Evolutionary conservation across 2,888 invertebrate genomes (phyloP).

Genomic region (Cenopis cana): DNA sequence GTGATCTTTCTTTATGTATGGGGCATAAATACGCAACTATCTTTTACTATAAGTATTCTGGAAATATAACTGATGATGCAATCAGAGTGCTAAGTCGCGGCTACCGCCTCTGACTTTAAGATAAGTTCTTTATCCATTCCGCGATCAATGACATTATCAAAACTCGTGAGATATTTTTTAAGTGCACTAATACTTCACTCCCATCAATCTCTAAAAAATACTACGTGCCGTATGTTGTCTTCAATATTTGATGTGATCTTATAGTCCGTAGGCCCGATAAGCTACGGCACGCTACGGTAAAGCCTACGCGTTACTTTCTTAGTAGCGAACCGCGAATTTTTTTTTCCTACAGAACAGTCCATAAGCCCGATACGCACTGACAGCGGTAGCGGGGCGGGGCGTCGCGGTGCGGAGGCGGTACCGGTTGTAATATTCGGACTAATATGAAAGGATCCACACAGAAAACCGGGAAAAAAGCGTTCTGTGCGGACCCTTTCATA

Average conservation of each 20-base stretch:
- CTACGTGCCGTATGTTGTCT: constrained; percentile 2
- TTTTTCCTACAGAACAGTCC: too few species aligned
- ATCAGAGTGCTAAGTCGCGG: not conserved
- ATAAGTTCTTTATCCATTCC: constrained; percentile 42
- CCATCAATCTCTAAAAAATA: constrained; percentile 12
- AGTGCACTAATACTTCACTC: constrained; percentile 9
- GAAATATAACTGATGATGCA: not conserved
- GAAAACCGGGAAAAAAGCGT: too few species aligned
- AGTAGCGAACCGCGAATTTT: not conserved
- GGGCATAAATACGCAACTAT: not conserved
- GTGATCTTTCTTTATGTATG: not conserved
- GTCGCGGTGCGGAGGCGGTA: too few species aligned
- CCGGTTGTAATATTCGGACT: too few species aligned
- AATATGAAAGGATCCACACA: too few species aligned
- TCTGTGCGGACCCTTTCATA: too few species aligned
- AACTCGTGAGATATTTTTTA: constrained; percentile 46
- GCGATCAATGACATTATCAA: constrained; percentile 56
- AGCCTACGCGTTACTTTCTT: too few species aligned
- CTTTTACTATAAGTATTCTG: not conserved
- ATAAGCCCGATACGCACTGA: too few species aligned
- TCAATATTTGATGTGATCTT: constrained; percentile 10
- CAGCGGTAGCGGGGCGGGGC: too few species aligned
- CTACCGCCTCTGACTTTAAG: constrained; percentile 9
- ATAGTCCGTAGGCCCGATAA: too few species aligned
- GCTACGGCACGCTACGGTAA: too few species aligned